A percentile compares a stretch with the other conserved stretches of the same genome.
These are phyloP conservation scores for Diaprepes abbreviatus DNA, from an alignment of 2,888 invertebrate species.

Conservation along the genomic window DNA sequence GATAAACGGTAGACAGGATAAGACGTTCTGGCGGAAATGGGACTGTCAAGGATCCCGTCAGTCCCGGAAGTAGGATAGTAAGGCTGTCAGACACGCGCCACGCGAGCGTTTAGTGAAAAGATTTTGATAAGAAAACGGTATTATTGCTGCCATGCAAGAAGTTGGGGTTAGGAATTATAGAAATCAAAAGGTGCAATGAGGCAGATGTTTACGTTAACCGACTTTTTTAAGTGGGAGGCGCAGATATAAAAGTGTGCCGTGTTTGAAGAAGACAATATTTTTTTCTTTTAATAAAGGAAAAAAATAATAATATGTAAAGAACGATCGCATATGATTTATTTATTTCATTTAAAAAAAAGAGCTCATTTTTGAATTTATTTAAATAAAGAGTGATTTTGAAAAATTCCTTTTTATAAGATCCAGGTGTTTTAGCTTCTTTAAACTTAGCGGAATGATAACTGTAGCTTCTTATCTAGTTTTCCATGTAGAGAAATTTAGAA, in stretches of 20 bases:
- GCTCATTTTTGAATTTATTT: no score
- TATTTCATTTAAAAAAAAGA: no score
- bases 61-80: slow-evolving; percentile 62
- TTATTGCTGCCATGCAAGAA: slow-evolving; percentile 34
- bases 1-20: slow-evolving; percentile 58
- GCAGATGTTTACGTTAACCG: slow-evolving; percentile 52
- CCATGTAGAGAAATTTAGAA: no score
- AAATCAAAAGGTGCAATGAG: slow-evolving; percentile 48
- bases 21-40: slow-evolving; percentile 61
- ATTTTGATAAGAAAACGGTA: slow-evolving; percentile 53
- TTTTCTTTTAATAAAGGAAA: no score
- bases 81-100: slow-evolving; percentile 61
- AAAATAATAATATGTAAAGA: no score
- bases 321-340: no score
- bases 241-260: neutral
- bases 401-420: no score
- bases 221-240: slow-evolving; percentile 28
- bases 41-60: slow-evolving; percentile 59
- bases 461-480: no score
- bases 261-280: no score
- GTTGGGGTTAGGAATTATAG: slow-evolving; percentile 35
- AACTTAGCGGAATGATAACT: no score
- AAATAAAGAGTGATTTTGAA: no score
- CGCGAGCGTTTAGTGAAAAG: slow-evolving; percentile 55
- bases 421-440: no score